Evolutionary conservation across 2,113 vertebrate species (phyloP).

Genomic region (Ictalurus furcatus): DNA sequence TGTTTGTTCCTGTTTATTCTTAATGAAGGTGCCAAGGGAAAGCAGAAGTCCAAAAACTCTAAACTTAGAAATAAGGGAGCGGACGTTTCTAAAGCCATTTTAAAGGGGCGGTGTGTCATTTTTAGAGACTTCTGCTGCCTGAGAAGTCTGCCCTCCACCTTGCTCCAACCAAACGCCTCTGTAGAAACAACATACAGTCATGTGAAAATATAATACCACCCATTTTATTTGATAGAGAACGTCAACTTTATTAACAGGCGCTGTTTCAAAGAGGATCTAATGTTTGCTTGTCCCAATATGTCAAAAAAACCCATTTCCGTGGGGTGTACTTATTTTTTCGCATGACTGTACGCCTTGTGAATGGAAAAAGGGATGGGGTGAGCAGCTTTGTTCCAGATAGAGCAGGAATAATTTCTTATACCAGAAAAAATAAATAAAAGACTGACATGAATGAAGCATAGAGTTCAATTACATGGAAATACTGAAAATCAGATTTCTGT

Average conservation of each 20-base stretch:
- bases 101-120: neutral
- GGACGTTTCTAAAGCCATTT: neutral
- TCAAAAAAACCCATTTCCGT: no score
- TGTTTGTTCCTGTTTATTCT: conserved; percentile 1
- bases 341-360: no score
- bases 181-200: neutral
- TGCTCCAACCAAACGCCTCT: no score
- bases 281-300: no score
- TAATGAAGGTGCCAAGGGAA: neutral
- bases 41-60: neutral
- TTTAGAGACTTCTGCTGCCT: neutral
- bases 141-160: no score
- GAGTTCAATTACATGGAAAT: neutral
- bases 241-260: no score
- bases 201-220: no score
- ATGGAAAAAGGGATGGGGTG: neutral
- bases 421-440: neutral
- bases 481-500: neutral
- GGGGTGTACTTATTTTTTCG: no score
- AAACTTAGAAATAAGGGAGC: neutral
- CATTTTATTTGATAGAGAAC: no score
- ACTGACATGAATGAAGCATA: neutral
- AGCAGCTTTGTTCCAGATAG: neutral
- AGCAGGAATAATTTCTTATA: neutral
- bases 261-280: no score